These are phyloP conservation scores for Philotrypesis tridentata DNA, from an alignment of 1,140 invertebrate genomes.

Conservation along the genomic window DNA sequence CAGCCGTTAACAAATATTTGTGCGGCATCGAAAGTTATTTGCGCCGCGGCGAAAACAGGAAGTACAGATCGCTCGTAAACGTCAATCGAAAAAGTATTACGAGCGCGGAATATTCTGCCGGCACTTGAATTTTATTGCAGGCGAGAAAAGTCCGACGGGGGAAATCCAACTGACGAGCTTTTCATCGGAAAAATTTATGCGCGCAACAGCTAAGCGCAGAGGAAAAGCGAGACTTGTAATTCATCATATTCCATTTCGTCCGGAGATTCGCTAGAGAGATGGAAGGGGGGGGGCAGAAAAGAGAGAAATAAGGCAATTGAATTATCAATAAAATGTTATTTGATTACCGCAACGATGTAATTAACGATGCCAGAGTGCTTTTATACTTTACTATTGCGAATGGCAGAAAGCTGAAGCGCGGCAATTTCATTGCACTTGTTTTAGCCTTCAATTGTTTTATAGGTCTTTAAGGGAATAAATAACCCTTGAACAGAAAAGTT, in stretches of 20 bases:
- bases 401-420: not conserved
- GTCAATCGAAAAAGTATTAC: slow-evolving; percentile 1
- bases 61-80: not conserved
- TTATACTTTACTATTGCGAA: too few species aligned
- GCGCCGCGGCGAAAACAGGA: not conserved
- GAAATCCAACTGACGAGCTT: slow-evolving; percentile 11
- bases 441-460: too few species aligned
- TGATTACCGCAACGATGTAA: not conserved
- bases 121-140: not conserved
- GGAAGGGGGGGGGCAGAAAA: not conserved
- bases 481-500: too few species aligned
- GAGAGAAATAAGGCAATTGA: not conserved
- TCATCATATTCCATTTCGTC: not conserved
- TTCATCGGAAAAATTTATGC: not conserved
- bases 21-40: not conserved
- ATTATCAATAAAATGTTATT: not conserved
- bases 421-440: not conserved
- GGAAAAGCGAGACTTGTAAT: not conserved
- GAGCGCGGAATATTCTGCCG: not conserved
- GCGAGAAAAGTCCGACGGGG: not conserved
- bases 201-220: not conserved
- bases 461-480: too few species aligned
- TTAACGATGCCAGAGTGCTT: not conserved
- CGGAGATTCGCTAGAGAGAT: not conserved
- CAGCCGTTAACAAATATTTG: not conserved